phyloP scores from a whole-genome alignment of 2,888 invertebrate genomes.

The Odontocolon sp. region DNA sequence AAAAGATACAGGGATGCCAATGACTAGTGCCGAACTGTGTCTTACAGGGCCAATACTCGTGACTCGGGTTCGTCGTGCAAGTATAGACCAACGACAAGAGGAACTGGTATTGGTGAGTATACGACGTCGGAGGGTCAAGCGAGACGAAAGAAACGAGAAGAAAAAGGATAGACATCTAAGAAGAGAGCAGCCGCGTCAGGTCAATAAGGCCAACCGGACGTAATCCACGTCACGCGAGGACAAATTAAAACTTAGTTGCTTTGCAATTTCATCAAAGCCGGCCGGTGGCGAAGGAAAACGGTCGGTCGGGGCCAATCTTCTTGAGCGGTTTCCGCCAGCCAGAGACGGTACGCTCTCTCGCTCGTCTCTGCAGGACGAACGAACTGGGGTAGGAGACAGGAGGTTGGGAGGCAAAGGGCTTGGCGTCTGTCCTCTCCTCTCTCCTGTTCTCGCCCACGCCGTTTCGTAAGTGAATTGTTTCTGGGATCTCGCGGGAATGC shows the following conservation, averaged over 20 bases:
- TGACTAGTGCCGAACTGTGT: too few species aligned
- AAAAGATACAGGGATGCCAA: too few species aligned
- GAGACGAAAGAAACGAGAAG: conserved; percentile 12
- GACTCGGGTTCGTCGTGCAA: too few species aligned
- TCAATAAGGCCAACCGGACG: conserved; percentile 72
- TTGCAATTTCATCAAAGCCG: conserved; percentile 75
- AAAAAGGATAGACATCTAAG: conserved; percentile 46
- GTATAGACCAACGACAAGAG: conserved; percentile 21
- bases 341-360: background rate
- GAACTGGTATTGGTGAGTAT: too few species aligned
- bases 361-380: background rate
- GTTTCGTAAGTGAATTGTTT: conserved; percentile 75
- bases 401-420: conserved; percentile 5
- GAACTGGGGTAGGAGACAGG: background rate
- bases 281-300: conserved; percentile 47
- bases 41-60: too few species aligned
- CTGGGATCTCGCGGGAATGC: conserved; percentile 73
- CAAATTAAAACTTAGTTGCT: conserved; percentile 76
- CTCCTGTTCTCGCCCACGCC: conserved; percentile 61
- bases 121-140: background rate
- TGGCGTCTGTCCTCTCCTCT: conserved; percentile 19
- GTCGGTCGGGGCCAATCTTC: conserved; percentile 69
- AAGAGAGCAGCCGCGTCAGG: conserved; percentile 50
- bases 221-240: conserved; percentile 75
- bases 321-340: conserved; percentile 64